A percentile compares a stretch with the other conserved stretches of the same genome.
phyloP scores from a whole-genome alignment of 2,888 invertebrate species.

The Caenorhabditis becei region DNA sequence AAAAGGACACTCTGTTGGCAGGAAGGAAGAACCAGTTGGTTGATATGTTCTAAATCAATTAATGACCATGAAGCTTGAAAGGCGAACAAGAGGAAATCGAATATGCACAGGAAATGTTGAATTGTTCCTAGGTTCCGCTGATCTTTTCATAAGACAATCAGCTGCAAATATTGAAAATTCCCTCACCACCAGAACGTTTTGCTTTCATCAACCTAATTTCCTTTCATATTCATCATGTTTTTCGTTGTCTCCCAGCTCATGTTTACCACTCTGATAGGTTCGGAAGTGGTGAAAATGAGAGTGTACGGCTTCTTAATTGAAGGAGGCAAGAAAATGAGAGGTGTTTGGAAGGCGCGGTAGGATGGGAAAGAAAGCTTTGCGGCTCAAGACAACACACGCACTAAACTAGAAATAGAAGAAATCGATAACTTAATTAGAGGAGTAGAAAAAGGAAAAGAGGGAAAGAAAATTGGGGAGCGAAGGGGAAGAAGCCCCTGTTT shows the following conservation, averaged over 20 bases:
- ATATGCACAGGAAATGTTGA: too few species aligned
- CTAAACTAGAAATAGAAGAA: conserved; percentile 14
- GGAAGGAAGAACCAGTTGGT: conserved; percentile 5
- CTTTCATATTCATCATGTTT: too few species aligned
- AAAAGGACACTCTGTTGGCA: conserved; percentile 6
- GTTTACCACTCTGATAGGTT: background rate
- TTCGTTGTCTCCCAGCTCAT: background rate
- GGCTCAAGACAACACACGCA: background rate
- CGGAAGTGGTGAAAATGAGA: background rate
- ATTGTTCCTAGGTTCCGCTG: too few species aligned
- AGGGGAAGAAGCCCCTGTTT: background rate
- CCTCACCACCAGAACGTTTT: too few species aligned
- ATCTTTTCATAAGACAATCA: too few species aligned
- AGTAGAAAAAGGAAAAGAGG: conserved; percentile 23
- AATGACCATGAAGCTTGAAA: conserved; percentile 32
- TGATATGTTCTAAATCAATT: conserved; percentile 48
- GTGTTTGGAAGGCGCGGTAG: background rate
- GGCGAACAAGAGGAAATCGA: conserved; percentile 6
- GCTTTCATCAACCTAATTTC: too few species aligned
- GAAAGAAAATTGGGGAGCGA: conserved; percentile 4
- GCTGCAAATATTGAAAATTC: too few species aligned
- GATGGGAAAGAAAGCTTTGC: background rate
- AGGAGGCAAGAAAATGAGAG: conserved; percentile 1
- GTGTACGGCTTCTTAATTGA: conserved; percentile 9
- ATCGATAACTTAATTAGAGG: conserved; percentile 57